Conservation (phyloP, 37 sponge, comb jelly and placozoan genomes). For the Petrosia ficiformis region DNA sequence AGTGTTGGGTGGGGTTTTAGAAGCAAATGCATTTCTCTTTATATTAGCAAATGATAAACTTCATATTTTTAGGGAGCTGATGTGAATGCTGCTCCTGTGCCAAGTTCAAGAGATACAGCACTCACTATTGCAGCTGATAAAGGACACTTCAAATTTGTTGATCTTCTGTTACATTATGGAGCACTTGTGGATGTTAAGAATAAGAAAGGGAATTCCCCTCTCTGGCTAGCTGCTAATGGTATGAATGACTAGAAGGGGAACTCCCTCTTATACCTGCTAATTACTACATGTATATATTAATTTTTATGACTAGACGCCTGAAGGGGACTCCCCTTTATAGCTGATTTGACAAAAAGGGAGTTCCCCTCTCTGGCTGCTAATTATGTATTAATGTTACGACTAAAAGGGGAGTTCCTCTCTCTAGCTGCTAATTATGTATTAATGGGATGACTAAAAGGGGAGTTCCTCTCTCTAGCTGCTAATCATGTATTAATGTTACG, state of each 20-base stretch:
- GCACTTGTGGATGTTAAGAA: conserved; percentile 90
- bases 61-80: conserved; percentile 70
- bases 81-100: conserved; percentile 90
- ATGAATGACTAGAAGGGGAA: neutral
- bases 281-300: neutral
- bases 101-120: conserved; percentile 87
- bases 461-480: too few relatives aligned
- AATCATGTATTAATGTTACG: too few relatives aligned
- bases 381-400: too few relatives aligned
- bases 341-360: too few relatives aligned
- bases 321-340: neutral
- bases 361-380: too few relatives aligned
- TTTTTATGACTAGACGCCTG: neutral
- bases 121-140: conserved; percentile 94
- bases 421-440: too few relatives aligned
- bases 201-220: conserved; percentile 93
- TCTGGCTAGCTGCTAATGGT: conserved; percentile 93
- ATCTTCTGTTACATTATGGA: conserved; percentile 62
- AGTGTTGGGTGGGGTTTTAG: too few relatives aligned
- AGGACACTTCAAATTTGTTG: conserved; percentile 89
- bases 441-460: too few relatives aligned
- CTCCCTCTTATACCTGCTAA: neutral
- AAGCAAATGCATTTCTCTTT: too few relatives aligned
- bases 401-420: too few relatives aligned
- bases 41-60: too few relatives aligned